Base-by-base conservation (phyloP, 2,888 invertebrate species). In the Dimorphilus gyrociliatus region DNA sequence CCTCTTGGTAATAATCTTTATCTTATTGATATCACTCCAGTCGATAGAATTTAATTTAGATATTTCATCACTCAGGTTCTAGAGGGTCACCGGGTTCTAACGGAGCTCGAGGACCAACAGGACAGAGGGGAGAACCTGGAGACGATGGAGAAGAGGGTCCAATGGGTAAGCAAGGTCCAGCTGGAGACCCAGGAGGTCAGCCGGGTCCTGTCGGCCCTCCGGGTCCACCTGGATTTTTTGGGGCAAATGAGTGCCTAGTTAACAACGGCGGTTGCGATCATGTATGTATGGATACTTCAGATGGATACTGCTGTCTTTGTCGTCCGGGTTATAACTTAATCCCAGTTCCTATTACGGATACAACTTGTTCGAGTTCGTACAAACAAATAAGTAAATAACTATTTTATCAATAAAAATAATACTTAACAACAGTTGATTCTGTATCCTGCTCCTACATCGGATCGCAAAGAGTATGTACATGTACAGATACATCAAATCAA, bases 221-320 rank as follows among this genome's bases (percentile, higher is more conserved):
- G 3, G 33, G 33, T 10, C 10, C 13, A 14, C 10, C 18, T 5
- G 33, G 33, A 14, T 10, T 10, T 8, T 30, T 15, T n/a, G 33
- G 33, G 25, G 30, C 29, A 3, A 38, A 39, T 26, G 39, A 39
- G 19, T 39, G 39, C 24, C 15, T 17, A 10, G 24, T 10, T n/a
- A 29, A 30, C 31, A 39, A 38, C 24, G 35, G 39, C 8, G 30
- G 27, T 2, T 39, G 39, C 19, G 19, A 32, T 2, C 37, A 39
- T 4, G 25, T 33, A 16, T 39, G 39, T 26, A 33, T 39, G 4
- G 37, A 39, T 19, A 39, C 39, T 2, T 39, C 25, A 18, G 35
- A 39, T 25, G 37, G 37, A 17, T 39, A 33, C 29, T 39, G 36
- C 33, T 39, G 39, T 23, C 24, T 40, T 2, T 39, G 39, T 15